A percentile compares a stretch with the other conserved stretches of the same genome.
These are phyloP conservation scores for Caenorhabditis brenneri DNA, from an alignment of 1,140 invertebrate genomes.

Conservation along the genomic window DNA sequence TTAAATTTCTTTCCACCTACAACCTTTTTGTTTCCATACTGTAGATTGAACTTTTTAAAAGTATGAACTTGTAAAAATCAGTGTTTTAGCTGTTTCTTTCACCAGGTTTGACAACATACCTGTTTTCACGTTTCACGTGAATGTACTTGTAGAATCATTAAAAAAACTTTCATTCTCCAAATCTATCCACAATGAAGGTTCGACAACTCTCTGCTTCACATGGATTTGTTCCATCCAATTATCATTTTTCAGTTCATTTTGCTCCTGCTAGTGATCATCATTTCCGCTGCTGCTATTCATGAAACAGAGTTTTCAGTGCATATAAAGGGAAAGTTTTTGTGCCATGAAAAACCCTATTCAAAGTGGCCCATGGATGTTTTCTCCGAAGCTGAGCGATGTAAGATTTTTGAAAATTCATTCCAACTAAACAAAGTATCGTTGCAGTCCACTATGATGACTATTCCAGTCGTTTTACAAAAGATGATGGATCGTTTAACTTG, in stretches of 20 bases:
- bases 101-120: too few relatives aligned
- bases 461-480: neutral
- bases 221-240: neutral
- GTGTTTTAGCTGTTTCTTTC: too few relatives aligned
- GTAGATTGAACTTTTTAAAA: too few relatives aligned
- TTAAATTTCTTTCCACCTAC: too few relatives aligned
- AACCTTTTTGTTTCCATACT: too few relatives aligned
- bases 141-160: too few relatives aligned
- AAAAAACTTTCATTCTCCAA: too few relatives aligned
- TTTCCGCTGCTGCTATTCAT: neutral
- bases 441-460: neutral
- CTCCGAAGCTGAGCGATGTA: neutral
- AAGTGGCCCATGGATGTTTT: neutral
- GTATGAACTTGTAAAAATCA: too few relatives aligned
- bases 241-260: neutral
- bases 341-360: neutral
- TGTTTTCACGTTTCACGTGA: too few relatives aligned
- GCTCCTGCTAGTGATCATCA: neutral
- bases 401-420: neutral
- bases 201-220: neutral
- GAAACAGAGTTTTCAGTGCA: neutral
- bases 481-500: neutral
- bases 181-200: neutral
- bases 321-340: constrained; percentile 12
- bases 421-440: neutral